Evolutionary conservation across 23 tunicate species (phyloP).

Genomic region (Trididemnum nubilum): DNA sequence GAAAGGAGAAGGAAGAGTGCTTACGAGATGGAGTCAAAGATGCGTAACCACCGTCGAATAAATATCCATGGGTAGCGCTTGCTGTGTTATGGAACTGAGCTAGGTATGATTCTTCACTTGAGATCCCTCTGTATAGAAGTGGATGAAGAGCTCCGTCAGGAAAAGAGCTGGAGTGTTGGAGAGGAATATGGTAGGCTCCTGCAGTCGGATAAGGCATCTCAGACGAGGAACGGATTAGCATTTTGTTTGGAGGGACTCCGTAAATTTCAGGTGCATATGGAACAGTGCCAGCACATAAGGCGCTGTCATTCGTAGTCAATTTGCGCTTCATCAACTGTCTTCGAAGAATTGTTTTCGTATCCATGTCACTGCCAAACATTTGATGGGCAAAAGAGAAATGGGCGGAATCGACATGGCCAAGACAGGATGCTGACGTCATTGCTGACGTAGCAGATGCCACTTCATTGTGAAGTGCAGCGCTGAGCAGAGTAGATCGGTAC

Average conservation of each 20-base stretch:
- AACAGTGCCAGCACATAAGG: constrained; percentile 14
- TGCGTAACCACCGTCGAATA: constrained; percentile 85
- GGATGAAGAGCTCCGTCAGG: constrained; percentile 66
- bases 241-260: constrained; percentile 70
- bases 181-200: constrained; percentile 70
- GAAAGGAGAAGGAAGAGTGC: constrained; percentile 37
- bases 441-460: constrained; percentile 61
- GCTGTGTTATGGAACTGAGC: constrained; percentile 57
- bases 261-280: constrained; percentile 64
- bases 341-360: constrained; percentile 79
- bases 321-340: constrained; percentile 85
- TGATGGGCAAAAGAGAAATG: constrained; percentile 33
- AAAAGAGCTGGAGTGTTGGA: constrained; percentile 66
- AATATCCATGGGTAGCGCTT: constrained; percentile 44
- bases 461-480: constrained; percentile 79
- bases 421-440: constrained; percentile 75
- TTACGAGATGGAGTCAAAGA: constrained; percentile 67
- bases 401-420: constrained; percentile 54
- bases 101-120: constrained; percentile 55
- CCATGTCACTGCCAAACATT: constrained; percentile 43
- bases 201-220: constrained; percentile 71
- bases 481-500: constrained; percentile 81
- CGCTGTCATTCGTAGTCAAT: constrained; percentile 58
- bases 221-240: constrained; percentile 70
- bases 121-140: constrained; percentile 27